Percentiles rank a stretch among this genome's conserved stretches.
Evolutionary conservation across 2,797 vertebrate species (phyloP).

Genomic region (Calcarius lapponicus): DNA sequence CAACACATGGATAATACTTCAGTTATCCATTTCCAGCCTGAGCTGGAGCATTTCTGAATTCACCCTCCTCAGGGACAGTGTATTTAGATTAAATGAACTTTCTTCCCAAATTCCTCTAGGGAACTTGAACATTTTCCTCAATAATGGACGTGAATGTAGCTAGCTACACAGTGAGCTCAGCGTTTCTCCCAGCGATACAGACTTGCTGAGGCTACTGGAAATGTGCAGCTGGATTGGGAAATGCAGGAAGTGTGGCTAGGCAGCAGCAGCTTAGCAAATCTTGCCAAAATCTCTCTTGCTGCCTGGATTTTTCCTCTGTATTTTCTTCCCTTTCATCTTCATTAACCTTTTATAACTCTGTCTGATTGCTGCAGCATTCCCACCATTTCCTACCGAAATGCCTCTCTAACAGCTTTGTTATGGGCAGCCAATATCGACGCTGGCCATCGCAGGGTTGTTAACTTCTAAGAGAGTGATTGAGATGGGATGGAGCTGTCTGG

Average conservation of each 20-base stretch:
- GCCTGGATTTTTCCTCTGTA: slow-evolving; percentile 29
- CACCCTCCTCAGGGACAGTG: neutral
- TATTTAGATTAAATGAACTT: neutral
- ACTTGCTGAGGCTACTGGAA: slow-evolving; percentile 71
- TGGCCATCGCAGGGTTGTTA: slow-evolving; percentile 46
- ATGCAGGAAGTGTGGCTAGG: slow-evolving; percentile 43
- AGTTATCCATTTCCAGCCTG: neutral
- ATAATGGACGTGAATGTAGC: neutral
- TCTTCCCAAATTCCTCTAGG: neutral
- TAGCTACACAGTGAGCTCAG: slow-evolving; percentile 47
- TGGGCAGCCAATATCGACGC: slow-evolving; percentile 6
- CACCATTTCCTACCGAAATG: slow-evolving; percentile 42
- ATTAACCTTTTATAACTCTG: slow-evolving; percentile 60
- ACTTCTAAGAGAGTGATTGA: slow-evolving; percentile 57
- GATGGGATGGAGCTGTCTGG: slow-evolving; percentile 36
- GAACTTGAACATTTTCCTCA: slow-evolving; percentile 41
- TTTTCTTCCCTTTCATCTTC: slow-evolving; percentile 59
- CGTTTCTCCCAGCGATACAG: slow-evolving; percentile 46
- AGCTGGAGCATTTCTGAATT: neutral
- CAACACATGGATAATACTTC: neutral
- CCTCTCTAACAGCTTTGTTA: slow-evolving; percentile 57
- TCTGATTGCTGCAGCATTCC: slow-evolving; percentile 43
- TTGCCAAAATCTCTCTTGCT: slow-evolving; percentile 51
- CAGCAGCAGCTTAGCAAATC: slow-evolving; percentile 28
- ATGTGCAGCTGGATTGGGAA: slow-evolving; percentile 54